Base-by-base conservation (phyloP, 2,797 vertebrate genomes). In the Poecilia gillii region DNA sequence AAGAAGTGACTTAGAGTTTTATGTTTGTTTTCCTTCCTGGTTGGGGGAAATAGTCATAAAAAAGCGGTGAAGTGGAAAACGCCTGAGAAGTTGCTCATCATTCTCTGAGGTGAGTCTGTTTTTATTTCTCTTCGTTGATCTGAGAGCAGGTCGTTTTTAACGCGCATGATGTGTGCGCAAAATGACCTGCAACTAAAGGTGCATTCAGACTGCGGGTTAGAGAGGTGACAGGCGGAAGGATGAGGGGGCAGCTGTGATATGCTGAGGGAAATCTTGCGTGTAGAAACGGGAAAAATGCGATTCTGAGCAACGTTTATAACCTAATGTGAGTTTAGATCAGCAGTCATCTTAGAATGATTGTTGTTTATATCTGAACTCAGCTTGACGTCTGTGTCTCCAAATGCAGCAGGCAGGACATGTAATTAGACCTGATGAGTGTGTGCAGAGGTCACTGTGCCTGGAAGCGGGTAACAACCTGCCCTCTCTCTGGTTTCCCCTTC, bases 81-180 rank as follows among this genome's bases (percentile, higher is more conserved):
- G 68, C 41, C 16, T 53, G 68, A 85, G 85, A 92, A 93, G 91
- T 93, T 93, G 77, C 62, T 84, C 88, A 76, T 86, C 80, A 12
- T 89, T 84, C 43, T 23, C 45, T 55, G 80, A 87, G 92, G 93
- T 93, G 87, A 92, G 91, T 86, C 55, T 45, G 41, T 78, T 85
- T 78, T 72, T 2, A 43, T 55, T 4, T 72, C 55, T 68, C 68
- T 25, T 12, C 41, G 20, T 51, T 73, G 1, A 28, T 47, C 4
- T 25, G 36, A 55, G 31, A 51, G 6, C 31, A n/a, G 6, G 12
- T 43, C 68, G 20, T 11, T 46, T 62, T 33, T 49, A 43, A 31
- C 8, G 28, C 8, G 20, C 18, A 53, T 13, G 13, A n/a, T 45
- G 9, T 41, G 39, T 1, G 18, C 66, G 23, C 20, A 66, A 14